Conservation (phyloP, 2,888 invertebrate genomes). For the Theodoxus fluviatilis region DNA sequence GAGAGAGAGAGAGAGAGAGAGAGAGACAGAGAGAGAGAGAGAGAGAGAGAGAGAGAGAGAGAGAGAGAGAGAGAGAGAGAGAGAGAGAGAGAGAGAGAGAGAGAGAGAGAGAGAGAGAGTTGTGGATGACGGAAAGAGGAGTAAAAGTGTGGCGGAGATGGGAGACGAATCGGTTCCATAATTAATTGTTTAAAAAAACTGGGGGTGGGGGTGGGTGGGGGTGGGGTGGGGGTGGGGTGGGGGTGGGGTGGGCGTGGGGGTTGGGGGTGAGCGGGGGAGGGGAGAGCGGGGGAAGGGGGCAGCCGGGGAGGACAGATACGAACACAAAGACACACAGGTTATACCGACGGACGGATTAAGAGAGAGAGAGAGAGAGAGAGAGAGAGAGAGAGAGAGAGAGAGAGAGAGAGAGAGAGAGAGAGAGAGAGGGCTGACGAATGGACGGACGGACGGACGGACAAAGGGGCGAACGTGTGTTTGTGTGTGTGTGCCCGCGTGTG, state of each 20-base stretch:
- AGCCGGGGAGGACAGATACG: no score
- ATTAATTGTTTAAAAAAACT: no score
- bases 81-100: conserved; percentile 2
- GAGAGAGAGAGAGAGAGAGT: background rate
- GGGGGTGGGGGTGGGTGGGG: background rate
- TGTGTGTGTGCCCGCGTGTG: background rate
- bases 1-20: background rate
- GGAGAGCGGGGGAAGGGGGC: background rate
- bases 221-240: background rate
- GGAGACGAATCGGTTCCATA: no score
- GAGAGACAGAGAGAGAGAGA: background rate
- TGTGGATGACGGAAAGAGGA: no score
- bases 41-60: conserved; percentile 2
- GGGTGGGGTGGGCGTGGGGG: background rate
- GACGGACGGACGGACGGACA: background rate
- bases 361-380: conserved; percentile 21
- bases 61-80: background rate
- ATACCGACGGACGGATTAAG: background rate
- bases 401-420: conserved; percentile 20
- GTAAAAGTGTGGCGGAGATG: no score
- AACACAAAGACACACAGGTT: background rate
- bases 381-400: conserved; percentile 21
- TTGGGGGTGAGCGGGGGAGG: background rate
- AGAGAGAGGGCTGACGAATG: background rate
- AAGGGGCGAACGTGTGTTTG: background rate